These are phyloP conservation scores for Phenganax marumi DNA, from an alignment of 92 coral and sea anemone species.

Conservation along the genomic window DNA sequence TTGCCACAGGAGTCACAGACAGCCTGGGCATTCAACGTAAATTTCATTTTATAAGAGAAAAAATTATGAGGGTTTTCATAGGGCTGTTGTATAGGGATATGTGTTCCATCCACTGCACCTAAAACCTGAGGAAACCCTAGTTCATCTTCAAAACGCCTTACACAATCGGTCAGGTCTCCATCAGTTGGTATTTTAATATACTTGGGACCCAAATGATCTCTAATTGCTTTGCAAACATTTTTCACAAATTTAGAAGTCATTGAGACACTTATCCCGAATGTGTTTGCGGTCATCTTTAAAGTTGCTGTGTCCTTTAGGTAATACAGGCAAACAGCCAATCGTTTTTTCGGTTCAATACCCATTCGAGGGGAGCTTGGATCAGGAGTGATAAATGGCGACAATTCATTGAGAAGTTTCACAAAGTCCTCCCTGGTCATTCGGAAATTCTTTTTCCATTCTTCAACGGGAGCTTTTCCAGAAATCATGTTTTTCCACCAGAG, in stretches of 20 bases:
- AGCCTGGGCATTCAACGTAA: constrained; percentile 57
- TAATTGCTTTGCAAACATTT: constrained; percentile 49
- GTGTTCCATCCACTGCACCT: constrained; percentile 66
- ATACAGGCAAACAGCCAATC: constrained; percentile 11
- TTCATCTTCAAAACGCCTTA: constrained; percentile 48
- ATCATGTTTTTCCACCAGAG: neutral
- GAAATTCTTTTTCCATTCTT: constrained; percentile 9
- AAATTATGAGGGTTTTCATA: constrained; percentile 59
- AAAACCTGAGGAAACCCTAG: constrained; percentile 65
- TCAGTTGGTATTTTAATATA: constrained; percentile 52
- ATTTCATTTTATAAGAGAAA: constrained; percentile 60
- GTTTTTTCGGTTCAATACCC: neutral
- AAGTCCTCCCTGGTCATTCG: constrained; percentile 6
- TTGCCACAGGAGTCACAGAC: constrained; percentile 61
- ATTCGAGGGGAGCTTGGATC: neutral
- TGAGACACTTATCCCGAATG: constrained; percentile 15
- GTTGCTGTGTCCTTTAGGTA: constrained; percentile 4
- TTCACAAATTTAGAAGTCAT: constrained; percentile 49
- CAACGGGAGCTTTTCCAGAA: neutral
- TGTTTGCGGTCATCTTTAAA: constrained; percentile 4
- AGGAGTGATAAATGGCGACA: neutral
- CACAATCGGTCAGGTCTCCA: constrained; percentile 41
- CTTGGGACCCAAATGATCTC: constrained; percentile 45
- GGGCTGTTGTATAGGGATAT: constrained; percentile 59
- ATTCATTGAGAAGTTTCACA: neutral